Conservation (phyloP, 2,797 vertebrate genomes). For the Spinibarbus caldwelli region DNA sequence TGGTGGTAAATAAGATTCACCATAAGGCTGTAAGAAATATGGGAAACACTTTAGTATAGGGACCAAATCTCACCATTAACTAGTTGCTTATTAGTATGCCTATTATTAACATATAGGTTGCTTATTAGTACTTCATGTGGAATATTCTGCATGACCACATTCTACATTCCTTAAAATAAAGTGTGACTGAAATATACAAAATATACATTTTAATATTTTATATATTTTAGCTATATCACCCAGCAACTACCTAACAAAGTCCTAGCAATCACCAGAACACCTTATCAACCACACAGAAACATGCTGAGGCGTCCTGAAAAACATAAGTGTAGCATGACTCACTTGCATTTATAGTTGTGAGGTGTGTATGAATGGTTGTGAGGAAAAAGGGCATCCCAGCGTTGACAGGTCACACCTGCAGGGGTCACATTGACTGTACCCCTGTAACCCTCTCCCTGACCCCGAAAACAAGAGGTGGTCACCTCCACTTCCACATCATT, state of each 20-base stretch:
- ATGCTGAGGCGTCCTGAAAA: not conserved
- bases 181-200: not conserved
- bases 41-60: not conserved
- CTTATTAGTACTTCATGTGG: too few relatives aligned
- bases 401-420: conserved; percentile 89
- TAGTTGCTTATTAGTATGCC: too few relatives aligned
- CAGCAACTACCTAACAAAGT: conserved; percentile 40
- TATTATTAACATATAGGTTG: too few relatives aligned
- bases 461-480: conserved; percentile 83
- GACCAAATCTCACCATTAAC: too few relatives aligned
- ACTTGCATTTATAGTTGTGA: conserved; percentile 98
- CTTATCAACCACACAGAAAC: not conserved
- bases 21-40: not conserved
- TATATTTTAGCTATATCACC: not conserved
- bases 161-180: not conserved
- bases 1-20: not conserved
- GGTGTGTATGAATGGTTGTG: conserved; percentile 92
- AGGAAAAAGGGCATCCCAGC: conserved; percentile 93
- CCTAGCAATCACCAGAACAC: not conserved
- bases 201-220: not conserved
- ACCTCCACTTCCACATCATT: conserved; percentile 74
- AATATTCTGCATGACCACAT: too few relatives aligned
- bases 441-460: conserved; percentile 87
- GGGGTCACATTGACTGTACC: conserved; percentile 88
- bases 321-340: conserved; percentile 72